phyloP scores from a whole-genome alignment of 2,797 vertebrate genomes.

The Sternarchorhynchus goeldii region DNA sequence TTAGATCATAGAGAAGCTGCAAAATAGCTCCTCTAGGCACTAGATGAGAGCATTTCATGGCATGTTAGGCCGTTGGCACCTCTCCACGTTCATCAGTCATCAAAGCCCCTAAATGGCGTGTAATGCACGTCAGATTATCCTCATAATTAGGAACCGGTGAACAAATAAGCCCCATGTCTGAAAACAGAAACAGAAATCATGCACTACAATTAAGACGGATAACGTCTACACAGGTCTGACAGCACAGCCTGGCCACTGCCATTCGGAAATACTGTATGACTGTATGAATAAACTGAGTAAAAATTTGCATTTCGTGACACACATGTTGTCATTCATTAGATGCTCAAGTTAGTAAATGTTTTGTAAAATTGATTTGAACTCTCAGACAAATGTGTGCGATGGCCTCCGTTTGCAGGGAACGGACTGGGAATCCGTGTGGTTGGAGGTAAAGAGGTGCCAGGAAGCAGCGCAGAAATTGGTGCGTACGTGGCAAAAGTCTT shows the following conservation, averaged over 20 bases:
- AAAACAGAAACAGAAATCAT: background rate
- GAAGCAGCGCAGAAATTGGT: conserved; percentile 88
- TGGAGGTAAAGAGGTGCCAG: conserved; percentile 96
- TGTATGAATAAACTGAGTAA: background rate
- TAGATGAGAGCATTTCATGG: conserved; percentile 61
- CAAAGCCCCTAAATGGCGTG: conserved; percentile 67
- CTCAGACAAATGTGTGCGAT: conserved; percentile 14
- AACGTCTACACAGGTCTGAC: conserved; percentile 11
- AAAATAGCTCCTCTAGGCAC: conserved; percentile 58
- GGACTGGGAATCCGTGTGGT: conserved; percentile 92
- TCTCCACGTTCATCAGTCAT: conserved; percentile 67
- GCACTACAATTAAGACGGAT: background rate
- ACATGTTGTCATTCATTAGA: background rate
- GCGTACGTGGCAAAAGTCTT: conserved; percentile 97
- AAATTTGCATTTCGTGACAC: background rate
- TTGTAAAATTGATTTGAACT: background rate
- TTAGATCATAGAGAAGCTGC: conserved; percentile 45
- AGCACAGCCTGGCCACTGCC: background rate
- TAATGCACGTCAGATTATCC: conserved; percentile 66
- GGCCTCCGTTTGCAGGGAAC: conserved; percentile 69
- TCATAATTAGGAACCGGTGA: conserved; percentile 63
- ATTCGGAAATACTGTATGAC: background rate
- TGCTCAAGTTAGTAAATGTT: background rate
- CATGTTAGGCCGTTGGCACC: conserved; percentile 64
- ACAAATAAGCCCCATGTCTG: conserved; percentile 48